A percentile compares a stretch with the other conserved stretches of the same genome.
Evolutionary conservation across 2,113 vertebrate species (phyloP).

Genomic region (Halichoeres trimaculatus): DNA sequence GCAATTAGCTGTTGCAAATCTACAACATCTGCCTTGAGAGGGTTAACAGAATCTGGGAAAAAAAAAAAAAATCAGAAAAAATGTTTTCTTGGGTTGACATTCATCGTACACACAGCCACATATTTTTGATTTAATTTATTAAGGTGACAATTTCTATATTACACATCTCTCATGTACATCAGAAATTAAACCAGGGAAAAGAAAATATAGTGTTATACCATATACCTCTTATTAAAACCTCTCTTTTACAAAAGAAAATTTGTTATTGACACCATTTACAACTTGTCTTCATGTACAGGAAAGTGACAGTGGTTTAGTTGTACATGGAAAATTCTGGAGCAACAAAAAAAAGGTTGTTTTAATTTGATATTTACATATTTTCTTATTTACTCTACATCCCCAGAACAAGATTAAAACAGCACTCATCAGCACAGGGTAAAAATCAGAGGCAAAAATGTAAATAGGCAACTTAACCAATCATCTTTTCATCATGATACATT

Average conservation of each 20-base stretch:
- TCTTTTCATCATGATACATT: conserved; percentile 60
- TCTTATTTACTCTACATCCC: conserved; percentile 29
- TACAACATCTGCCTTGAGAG: no score
- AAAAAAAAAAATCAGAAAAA: background rate
- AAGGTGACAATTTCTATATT: conserved; percentile 73
- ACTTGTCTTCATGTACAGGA: conserved; percentile 74
- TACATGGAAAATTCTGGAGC: conserved; percentile 45
- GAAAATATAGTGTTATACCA: conserved; percentile 71
- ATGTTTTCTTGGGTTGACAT: background rate
- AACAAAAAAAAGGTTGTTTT: conserved; percentile 21
- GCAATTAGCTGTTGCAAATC: no score
- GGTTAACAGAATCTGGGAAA: no score
- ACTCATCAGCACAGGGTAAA: conserved; percentile 28
- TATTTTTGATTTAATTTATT: conserved; percentile 75
- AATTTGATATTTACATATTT: conserved; percentile 65
- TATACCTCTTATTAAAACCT: conserved; percentile 79
- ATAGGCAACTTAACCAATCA: conserved; percentile 27
- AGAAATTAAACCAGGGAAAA: conserved; percentile 70
- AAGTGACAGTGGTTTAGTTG: conserved; percentile 64
- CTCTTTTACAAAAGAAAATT: conserved; percentile 77
- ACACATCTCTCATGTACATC: conserved; percentile 77
- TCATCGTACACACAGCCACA: background rate
- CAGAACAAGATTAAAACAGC: conserved; percentile 37
- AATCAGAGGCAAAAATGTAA: conserved; percentile 32
- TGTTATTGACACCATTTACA: conserved; percentile 84